Evolutionary conservation across 2,888 invertebrate species (phyloP).

Genomic region (Dendrolimus pini): DNA sequence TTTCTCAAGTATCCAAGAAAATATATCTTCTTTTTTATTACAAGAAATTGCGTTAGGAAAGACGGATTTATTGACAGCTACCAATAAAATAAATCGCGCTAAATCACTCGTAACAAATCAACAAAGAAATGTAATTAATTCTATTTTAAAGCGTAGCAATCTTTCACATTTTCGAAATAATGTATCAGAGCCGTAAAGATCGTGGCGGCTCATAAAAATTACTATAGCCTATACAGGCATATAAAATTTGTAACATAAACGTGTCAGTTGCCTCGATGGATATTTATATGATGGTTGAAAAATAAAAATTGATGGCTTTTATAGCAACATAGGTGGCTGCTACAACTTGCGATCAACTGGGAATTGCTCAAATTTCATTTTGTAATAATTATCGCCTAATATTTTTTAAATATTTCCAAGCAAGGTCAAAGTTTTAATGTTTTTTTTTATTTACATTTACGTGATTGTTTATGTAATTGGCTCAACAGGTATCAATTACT

Average conservation of each 20-base stretch:
- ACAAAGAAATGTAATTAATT: neutral
- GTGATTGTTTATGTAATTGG: too few species aligned
- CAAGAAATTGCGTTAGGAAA: too few species aligned
- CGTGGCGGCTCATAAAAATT: constrained; percentile 23
- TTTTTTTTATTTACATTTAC: too few species aligned
- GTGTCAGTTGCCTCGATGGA: constrained; percentile 22
- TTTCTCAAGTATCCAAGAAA: too few species aligned
- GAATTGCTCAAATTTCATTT: too few species aligned
- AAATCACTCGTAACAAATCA: neutral
- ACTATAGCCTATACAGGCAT: constrained; percentile 26
- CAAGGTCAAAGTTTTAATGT: too few species aligned
- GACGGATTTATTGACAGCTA: too few species aligned
- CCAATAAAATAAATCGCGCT: neutral
- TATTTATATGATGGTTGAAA: constrained; percentile 22
- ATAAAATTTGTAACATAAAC: constrained; percentile 39
- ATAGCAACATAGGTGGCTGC: constrained; percentile 28
- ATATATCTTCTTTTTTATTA: too few species aligned
- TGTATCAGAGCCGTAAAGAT: constrained; percentile 19
- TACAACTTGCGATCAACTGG: too few species aligned
- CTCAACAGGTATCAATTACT: too few species aligned
- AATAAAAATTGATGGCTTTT: constrained; percentile 27
- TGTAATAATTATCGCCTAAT: too few species aligned
- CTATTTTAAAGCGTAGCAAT: neutral
- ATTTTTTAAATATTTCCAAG: too few species aligned
- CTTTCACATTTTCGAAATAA: neutral